phyloP scores from a whole-genome alignment of 1,140 invertebrate genomes.

The Tachypleus tridentatus region DNA sequence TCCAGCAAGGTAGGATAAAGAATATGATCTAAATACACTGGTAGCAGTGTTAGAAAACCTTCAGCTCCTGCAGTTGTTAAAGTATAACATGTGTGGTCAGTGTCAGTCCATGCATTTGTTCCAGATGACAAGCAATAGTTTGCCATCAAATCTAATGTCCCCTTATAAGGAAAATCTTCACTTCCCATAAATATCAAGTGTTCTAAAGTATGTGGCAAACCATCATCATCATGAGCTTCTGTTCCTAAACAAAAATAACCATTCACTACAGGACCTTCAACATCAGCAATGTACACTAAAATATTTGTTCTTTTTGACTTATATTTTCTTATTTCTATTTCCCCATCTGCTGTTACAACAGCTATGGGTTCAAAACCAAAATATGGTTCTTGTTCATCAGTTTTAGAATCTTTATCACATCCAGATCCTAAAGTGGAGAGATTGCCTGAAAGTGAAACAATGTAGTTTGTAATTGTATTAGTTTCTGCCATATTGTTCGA shows the following conservation, averaged over 20 bases:
- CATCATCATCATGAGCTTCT: slow-evolving; percentile 81
- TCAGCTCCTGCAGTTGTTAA: slow-evolving; percentile 72
- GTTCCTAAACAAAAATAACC: slow-evolving; percentile 83
- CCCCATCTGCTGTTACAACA: slow-evolving; percentile 18
- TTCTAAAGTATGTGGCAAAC: slow-evolving; percentile 81
- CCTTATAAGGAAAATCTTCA: slow-evolving; percentile 69
- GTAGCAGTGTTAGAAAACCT: slow-evolving; percentile 75
- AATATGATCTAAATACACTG: slow-evolving; percentile 82
- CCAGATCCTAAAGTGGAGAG: too few species aligned
- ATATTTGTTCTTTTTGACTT: slow-evolving; percentile 62
- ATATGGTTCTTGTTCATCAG: too few species aligned
- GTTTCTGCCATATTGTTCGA: too few species aligned
- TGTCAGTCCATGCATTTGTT: slow-evolving; percentile 73
- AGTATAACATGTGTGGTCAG: slow-evolving; percentile 80
- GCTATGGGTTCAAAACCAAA: too few species aligned
- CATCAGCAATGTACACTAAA: slow-evolving; percentile 62
- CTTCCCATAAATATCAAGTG: slow-evolving; percentile 86
- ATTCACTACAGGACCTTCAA: slow-evolving; percentile 72
- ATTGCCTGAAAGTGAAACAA: too few species aligned
- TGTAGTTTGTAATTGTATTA: too few species aligned
- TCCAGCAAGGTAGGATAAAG: slow-evolving; percentile 63
- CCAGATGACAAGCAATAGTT: slow-evolving; percentile 79
- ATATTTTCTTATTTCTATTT: slow-evolving; percentile 64
- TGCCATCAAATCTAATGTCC: slow-evolving; percentile 72
- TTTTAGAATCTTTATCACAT: too few species aligned